Percentiles rank a stretch among this genome's conserved stretches.
phyloP scores from a whole-genome alignment of 2,888 invertebrate species.

The Tipula lateralis region DNA sequence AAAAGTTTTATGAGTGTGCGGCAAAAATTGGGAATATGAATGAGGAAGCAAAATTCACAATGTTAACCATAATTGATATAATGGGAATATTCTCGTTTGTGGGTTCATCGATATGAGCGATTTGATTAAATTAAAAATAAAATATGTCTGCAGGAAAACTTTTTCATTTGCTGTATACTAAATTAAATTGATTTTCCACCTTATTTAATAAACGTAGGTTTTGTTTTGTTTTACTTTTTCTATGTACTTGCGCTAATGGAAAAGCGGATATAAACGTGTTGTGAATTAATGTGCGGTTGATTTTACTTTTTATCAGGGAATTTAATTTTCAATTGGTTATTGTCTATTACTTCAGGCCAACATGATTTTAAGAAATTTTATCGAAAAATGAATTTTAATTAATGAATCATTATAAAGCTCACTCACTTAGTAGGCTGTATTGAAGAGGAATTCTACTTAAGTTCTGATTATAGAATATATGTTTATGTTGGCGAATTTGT shows the following conservation, averaged over 20 bases:
- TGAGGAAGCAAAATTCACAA: background rate
- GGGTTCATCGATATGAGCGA: background rate
- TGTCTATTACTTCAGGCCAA: background rate
- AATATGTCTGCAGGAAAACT: background rate
- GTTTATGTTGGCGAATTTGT: no score
- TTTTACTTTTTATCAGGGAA: background rate
- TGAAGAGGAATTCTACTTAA: no score
- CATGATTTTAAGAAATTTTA: background rate
- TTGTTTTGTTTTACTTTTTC: background rate
- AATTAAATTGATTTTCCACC: slow-evolving; percentile 11
- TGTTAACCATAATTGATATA: background rate
- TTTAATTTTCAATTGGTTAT: background rate
- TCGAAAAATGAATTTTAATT: background rate
- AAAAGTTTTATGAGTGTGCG: background rate
- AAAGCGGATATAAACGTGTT: background rate
- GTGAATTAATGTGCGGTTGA: background rate
- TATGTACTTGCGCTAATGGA: background rate
- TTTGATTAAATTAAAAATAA: background rate
- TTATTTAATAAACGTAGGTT: background rate
- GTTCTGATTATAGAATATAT: no score
- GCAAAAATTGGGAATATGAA: background rate
- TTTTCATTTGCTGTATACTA: background rate
- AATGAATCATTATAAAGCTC: no score
- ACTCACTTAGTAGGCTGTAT: no score
- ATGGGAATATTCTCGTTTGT: background rate